Evolutionary conservation across 2,797 vertebrate genomes (phyloP).

Genomic region (Botia almorhae): DNA sequence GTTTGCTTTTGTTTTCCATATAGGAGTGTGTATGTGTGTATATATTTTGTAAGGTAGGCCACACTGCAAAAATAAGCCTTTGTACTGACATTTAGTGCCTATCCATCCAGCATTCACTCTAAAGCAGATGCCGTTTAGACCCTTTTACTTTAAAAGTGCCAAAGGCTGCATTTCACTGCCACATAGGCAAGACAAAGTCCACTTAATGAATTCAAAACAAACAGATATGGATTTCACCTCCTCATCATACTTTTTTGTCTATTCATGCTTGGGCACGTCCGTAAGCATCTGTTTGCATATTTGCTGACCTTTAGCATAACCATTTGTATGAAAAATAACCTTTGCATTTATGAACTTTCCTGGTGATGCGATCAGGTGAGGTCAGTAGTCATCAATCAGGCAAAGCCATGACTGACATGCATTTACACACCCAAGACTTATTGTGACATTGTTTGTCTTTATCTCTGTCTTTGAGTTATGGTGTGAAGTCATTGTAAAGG

Average conservation of each 20-base stretch:
- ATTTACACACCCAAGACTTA: neutral
- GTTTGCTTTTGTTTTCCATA: no score
- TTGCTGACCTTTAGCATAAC: neutral
- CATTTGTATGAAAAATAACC: slow-evolving; percentile 10
- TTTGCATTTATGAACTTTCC: neutral
- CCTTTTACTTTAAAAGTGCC: neutral
- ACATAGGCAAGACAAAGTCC: slow-evolving; percentile 29
- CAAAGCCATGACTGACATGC: neutral
- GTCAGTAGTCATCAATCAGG: neutral
- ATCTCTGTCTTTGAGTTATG: neutral
- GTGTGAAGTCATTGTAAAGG: neutral
- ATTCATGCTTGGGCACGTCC: slow-evolving; percentile 2
- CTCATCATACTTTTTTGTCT: neutral
- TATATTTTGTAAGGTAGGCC: neutral
- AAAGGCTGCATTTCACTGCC: neutral
- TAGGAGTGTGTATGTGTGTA: neutral
- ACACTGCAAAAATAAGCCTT: no score
- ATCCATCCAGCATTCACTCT: neutral
- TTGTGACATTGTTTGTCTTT: neutral
- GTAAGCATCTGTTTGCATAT: slow-evolving; percentile 23
- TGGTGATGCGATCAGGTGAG: neutral
- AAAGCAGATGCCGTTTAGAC: slow-evolving; percentile 16
- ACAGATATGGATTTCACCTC: neutral
- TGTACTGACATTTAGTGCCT: neutral
- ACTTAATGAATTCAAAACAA: slow-evolving; percentile 14